Percentiles rank a stretch among this genome's conserved stretches.
These are phyloP conservation scores for Drosophila tropicalis DNA, from an alignment of 1,140 invertebrate genomes.

Conservation along the genomic window DNA sequence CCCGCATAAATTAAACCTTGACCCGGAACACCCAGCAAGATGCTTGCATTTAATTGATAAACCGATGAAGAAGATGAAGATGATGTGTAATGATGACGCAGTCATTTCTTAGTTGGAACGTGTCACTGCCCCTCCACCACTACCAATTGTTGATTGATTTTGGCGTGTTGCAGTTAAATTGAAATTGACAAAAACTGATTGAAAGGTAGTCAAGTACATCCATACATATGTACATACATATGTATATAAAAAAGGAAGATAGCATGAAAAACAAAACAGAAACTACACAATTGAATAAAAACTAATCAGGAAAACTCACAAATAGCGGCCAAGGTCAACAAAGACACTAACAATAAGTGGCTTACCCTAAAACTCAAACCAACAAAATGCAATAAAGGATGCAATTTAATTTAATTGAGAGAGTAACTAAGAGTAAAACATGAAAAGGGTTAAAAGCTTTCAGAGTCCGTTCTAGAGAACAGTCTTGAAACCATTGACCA, in stretches of 20 bases:
- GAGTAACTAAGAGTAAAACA: too few relatives aligned
- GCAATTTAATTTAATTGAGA: too few relatives aligned
- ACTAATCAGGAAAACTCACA: constrained; percentile 7
- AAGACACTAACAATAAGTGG: not conserved
- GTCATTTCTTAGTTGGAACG: constrained; percentile 35
- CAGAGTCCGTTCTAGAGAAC: too few relatives aligned
- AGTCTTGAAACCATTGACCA: too few relatives aligned
- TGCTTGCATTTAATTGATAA: constrained; percentile 62
- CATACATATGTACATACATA: not conserved
- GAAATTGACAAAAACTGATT: constrained; percentile 69
- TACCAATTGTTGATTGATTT: constrained; percentile 41
- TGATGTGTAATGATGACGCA: constrained; percentile 50
- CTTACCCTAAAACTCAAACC: too few relatives aligned
- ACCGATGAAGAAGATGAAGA: constrained; percentile 22
- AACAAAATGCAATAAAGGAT: too few relatives aligned
- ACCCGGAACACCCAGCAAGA: constrained; percentile 46
- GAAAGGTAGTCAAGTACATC: constrained; percentile 48
- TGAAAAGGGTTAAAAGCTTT: too few relatives aligned
- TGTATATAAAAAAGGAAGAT: not conserved
- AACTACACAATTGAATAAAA: constrained; percentile 26
- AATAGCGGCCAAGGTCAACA: not conserved
- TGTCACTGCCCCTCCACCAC: constrained; percentile 2
- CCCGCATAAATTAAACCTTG: constrained; percentile 72
- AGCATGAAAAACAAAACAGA: constrained; percentile 1
- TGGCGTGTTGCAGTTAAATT: constrained; percentile 49